Conservation (phyloP, 2,113 vertebrate species). For the Osmerus mordax region DNA sequence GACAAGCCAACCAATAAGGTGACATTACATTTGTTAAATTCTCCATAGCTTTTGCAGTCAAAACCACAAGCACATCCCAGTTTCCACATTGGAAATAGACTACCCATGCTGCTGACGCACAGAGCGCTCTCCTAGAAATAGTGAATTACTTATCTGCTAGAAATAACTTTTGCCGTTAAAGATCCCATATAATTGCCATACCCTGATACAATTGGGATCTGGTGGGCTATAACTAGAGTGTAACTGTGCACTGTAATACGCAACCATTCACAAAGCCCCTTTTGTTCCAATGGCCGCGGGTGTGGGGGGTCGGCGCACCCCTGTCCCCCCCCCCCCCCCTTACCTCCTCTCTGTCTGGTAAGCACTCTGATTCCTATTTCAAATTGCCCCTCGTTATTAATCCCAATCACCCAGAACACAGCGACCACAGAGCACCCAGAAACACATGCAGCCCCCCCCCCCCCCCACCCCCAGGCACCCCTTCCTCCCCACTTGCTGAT, state of each 20-base stretch:
- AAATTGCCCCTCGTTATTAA: conserved; percentile 75
- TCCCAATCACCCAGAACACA: conserved; percentile 76
- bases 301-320: conserved; percentile 53
- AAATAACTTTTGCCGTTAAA: conserved; percentile 30
- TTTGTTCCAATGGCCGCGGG: conserved; percentile 61
- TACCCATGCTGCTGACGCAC: not conserved
- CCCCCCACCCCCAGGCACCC: conserved; percentile 5
- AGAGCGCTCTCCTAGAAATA: conserved; percentile 6
- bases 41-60: conserved; percentile 11
- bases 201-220: conserved; percentile 32
- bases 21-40: conserved; percentile 5
- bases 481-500: conserved; percentile 48
- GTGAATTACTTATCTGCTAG: conserved; percentile 35
- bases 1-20: conserved; percentile 38
- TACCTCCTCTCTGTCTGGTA: conserved; percentile 53
- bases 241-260: conserved; percentile 46
- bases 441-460: conserved; percentile 62
- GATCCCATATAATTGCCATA: conserved; percentile 39
- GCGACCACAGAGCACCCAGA: conserved; percentile 63
- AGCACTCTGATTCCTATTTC: conserved; percentile 66
- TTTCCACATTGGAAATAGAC: conserved; percentile 23
- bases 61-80: conserved; percentile 18
- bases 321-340: conserved; percentile 6
- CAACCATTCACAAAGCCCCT: conserved; percentile 55
- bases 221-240: conserved; percentile 28